Conservation (phyloP, 2,888 invertebrate species). For the Neoascia interrupta region DNA sequence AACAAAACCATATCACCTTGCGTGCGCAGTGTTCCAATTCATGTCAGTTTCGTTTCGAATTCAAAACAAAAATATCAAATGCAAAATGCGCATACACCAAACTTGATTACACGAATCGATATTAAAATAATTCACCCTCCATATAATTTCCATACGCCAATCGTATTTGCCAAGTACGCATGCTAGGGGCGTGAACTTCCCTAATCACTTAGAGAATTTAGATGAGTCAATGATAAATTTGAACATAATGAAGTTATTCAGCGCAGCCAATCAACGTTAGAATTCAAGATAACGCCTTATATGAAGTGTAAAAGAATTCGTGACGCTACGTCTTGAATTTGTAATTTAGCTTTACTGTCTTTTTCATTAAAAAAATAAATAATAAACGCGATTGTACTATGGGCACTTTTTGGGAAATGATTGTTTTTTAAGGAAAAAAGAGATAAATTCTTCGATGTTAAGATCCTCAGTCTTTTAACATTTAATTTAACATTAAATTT, state of each 20-base stretch:
- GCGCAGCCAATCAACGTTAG: conserved; percentile 23
- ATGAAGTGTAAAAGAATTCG: no score
- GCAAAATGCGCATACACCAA: conserved; percentile 60
- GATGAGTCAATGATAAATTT: conserved; percentile 11
- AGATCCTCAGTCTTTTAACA: no score
- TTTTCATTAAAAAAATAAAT: no score
- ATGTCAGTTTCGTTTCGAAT: conserved; percentile 30
- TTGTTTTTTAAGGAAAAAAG: no score
- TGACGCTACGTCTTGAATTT: no score
- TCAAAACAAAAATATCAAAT: conserved; percentile 9
- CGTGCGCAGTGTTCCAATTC: conserved; percentile 64
- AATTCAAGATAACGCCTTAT: no score
- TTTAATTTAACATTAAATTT: no score
- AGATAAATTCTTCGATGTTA: no score
- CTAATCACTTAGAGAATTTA: conserved; percentile 3
- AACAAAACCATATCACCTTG: conserved; percentile 24
- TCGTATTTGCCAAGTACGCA: conserved; percentile 11
- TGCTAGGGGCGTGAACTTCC: conserved; percentile 43
- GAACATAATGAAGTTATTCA: conserved; percentile 1
- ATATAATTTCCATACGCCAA: conserved; percentile 40
- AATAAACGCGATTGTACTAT: no score
- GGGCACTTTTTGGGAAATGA: no score
- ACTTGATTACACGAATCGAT: conserved; percentile 42
- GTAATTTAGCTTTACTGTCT: no score
- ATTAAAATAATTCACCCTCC: conserved; percentile 59